A percentile compares a stretch with the other conserved stretches of the same genome.
Conservation (phyloP, 2,888 invertebrate species). For the Halictus quadricinctus region DNA sequence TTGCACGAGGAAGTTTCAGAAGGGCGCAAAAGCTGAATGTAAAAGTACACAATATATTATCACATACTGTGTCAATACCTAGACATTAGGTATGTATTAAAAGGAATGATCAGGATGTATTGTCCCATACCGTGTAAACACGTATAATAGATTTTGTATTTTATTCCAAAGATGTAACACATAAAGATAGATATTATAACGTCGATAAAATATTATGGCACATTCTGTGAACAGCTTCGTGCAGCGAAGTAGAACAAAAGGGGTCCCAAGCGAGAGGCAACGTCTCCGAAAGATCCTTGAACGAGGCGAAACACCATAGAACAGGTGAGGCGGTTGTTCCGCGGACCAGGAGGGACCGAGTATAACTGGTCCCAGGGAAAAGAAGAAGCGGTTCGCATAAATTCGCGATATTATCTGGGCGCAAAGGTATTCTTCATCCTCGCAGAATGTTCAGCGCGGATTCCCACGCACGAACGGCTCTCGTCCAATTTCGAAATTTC, state of each 20-base stretch:
- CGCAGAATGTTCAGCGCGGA: slow-evolving; percentile 52
- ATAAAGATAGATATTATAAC: neutral
- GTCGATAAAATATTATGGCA: neutral
- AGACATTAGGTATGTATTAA: too few species aligned
- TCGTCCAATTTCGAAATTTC: slow-evolving; percentile 70
- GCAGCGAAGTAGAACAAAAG: slow-evolving; percentile 4
- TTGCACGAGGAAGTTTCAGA: too few species aligned
- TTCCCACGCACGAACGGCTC: slow-evolving; percentile 65
- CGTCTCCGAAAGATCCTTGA: neutral
- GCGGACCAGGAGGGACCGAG: slow-evolving; percentile 22
- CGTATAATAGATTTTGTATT: neutral
- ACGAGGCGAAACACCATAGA: slow-evolving; percentile 19
- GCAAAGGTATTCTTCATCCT: slow-evolving; percentile 57
- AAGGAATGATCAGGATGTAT: too few species aligned
- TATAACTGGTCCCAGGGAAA: slow-evolving; percentile 51
- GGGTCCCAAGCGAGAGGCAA: neutral
- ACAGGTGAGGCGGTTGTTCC: slow-evolving; percentile 43
- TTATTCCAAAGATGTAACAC: neutral
- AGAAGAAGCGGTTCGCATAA: slow-evolving; percentile 66
- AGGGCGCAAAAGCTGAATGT: too few species aligned
- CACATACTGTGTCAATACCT: too few species aligned
- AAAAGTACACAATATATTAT: too few species aligned
- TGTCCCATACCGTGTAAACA: neutral
- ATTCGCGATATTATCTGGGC: slow-evolving; percentile 72
- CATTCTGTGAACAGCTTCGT: neutral